Conservation (phyloP, 2,797 vertebrate genomes). For the Acrossocheilus wenchowensis region DNA sequence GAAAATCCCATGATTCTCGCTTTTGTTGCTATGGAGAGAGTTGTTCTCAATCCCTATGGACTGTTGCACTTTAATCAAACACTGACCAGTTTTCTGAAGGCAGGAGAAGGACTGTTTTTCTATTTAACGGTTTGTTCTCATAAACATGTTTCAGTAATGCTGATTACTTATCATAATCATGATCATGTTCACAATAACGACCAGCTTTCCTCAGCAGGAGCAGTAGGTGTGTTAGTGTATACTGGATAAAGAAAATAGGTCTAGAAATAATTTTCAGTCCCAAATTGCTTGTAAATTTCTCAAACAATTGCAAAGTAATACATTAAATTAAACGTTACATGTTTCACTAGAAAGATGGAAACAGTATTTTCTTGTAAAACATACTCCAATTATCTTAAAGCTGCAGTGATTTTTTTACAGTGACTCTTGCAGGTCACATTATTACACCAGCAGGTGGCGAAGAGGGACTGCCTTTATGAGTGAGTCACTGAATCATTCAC, state of each 20-base stretch:
- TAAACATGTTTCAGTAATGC: not conserved
- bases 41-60: conserved; percentile 3
- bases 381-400: not conserved
- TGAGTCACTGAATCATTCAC: not conserved
- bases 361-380: not conserved
- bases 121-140: not conserved
- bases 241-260: not conserved
- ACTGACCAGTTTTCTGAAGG: conserved; percentile 17
- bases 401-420: not conserved
- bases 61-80: conserved; percentile 37
- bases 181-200: not conserved
- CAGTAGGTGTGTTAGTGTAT: not conserved
- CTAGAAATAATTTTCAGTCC: not conserved
- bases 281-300: not conserved
- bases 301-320: not conserved
- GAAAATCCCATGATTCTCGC: conserved; percentile 46
- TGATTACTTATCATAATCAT: not conserved
- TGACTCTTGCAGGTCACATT: not conserved
- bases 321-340: not conserved
- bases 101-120: not conserved
- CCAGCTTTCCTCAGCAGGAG: not conserved
- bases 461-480: not conserved
- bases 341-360: not conserved
- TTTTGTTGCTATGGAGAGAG: conserved; percentile 36
- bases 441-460: not conserved